phyloP scores from a whole-genome alignment of 2,113 vertebrate species.

The Geothlypis trichas region DNA sequence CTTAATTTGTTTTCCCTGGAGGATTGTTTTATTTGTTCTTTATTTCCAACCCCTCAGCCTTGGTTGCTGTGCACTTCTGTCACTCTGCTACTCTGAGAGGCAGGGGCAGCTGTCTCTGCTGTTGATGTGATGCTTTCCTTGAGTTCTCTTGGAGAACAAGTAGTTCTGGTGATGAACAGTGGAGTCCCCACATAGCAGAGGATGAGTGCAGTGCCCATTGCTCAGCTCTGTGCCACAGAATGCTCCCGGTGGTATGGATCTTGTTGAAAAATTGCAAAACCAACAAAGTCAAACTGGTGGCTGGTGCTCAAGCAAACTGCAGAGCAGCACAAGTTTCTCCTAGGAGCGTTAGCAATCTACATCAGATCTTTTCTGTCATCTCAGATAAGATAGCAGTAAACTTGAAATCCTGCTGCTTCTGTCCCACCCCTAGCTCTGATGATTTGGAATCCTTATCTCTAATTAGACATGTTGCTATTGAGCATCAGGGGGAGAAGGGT shows the following conservation, averaged over 20 bases:
- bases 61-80: not conserved
- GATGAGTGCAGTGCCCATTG: not conserved
- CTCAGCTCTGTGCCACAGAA: not conserved
- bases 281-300: not conserved
- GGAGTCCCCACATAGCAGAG: rapidly evolving
- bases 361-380: not conserved
- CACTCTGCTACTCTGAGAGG: not conserved
- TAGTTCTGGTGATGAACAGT: not conserved
- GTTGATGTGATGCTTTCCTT: not conserved
- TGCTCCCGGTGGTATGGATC: not conserved
- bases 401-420: not conserved
- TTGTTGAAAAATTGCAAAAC: not conserved
- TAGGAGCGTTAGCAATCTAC: not conserved
- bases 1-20: not conserved
- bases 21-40: not conserved
- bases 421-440: not conserved
- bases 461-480: not conserved
- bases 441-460: not conserved
- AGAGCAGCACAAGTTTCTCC: not conserved
- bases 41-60: not conserved
- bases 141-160: not conserved
- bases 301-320: not conserved
- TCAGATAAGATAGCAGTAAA: not conserved
- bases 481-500: rapidly evolving
- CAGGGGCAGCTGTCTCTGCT: not conserved